Conservation (phyloP, 2,797 vertebrate species). For the Chloroceryle inda region DNA sequence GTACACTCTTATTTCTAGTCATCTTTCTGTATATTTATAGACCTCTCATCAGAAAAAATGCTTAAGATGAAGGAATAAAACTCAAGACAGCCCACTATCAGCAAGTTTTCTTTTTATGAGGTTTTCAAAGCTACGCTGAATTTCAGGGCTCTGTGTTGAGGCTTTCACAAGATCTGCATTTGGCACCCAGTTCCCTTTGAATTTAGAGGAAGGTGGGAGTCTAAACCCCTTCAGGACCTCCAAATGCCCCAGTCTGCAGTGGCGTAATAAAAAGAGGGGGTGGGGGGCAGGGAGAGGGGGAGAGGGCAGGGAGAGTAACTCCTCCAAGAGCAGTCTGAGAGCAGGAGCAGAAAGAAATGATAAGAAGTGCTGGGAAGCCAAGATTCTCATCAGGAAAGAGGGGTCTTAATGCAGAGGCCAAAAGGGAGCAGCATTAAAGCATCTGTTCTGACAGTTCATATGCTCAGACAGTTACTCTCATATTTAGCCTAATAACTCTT, state of each 20-base stretch:
- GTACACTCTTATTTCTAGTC: constrained; percentile 15
- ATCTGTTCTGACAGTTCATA: not conserved
- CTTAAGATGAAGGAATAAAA: not conserved
- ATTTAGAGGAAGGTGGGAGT: not conserved
- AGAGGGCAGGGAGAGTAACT: not conserved
- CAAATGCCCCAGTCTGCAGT: not conserved
- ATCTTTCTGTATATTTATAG: constrained; percentile 1
- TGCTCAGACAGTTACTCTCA: not conserved
- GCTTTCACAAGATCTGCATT: not conserved
- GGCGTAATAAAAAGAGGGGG: not conserved
- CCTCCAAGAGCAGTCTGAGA: not conserved
- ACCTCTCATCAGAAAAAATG: not conserved
- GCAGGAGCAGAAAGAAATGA: constrained; percentile 3
- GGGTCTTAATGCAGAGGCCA: not conserved
- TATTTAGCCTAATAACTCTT: not conserved
- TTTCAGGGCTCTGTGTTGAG: constrained; percentile 1
- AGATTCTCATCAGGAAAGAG: not conserved
- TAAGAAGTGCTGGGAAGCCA: constrained; percentile 6
- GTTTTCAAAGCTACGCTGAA: not conserved
- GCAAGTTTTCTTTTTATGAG: not conserved
- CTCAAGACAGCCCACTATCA: constrained; percentile 1
- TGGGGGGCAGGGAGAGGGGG: too few species aligned
- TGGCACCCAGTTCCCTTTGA: not conserved
- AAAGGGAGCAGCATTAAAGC: constrained; percentile 1
- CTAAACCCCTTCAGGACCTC: not conserved